Conservation (phyloP, 2,797 vertebrate genomes). For the Okamejei kenojei region DNA sequence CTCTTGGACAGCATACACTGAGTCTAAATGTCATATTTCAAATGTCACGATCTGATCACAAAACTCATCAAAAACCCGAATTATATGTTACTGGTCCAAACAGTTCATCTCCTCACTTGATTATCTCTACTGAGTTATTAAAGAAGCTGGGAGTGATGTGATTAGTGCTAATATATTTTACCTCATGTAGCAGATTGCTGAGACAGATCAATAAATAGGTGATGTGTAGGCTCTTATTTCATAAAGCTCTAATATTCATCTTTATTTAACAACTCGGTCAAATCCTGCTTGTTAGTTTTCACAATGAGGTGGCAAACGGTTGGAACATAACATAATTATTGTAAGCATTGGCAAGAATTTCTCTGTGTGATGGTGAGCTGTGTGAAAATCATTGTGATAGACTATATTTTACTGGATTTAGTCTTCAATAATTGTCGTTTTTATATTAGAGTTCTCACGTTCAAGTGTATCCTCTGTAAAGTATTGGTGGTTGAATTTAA, state of each 20-base stretch:
- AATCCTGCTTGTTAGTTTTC: background rate
- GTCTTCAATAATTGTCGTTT: background rate
- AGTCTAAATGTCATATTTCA: background rate
- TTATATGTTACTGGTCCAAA: background rate
- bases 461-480: background rate
- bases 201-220: background rate
- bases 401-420: background rate
- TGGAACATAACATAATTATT: background rate
- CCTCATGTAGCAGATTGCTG: background rate
- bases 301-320: background rate
- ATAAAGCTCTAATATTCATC: background rate
- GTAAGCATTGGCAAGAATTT: constrained; percentile 13
- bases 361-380: background rate
- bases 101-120: background rate
- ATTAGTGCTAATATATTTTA: background rate
- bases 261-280: constrained; percentile 24
- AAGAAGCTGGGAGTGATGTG: background rate
- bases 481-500: background rate
- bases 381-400: background rate
- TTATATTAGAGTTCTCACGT: background rate
- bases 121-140: background rate
- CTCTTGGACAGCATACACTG: background rate
- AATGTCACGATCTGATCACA: background rate
- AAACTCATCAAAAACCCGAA: background rate
- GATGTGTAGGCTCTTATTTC: background rate